Base-by-base conservation (phyloP, 1,140 invertebrate genomes). In the Acyrthosiphon pisum region DNA sequence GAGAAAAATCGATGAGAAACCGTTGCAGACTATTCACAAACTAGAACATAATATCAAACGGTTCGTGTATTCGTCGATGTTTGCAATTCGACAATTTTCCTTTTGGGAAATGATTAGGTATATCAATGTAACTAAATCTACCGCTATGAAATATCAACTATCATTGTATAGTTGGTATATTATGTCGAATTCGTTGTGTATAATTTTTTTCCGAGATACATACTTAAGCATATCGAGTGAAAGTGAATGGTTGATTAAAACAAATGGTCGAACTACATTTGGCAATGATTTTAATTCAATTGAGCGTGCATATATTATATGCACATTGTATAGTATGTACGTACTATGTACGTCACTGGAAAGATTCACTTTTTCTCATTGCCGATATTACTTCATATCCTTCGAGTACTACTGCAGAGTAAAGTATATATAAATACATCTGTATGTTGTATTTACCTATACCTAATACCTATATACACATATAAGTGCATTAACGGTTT, bases 361-460 rank as follows among this genome's bases (percentile, higher is more conserved):
- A 22, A 53, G 87, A 89, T 89, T 89, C 87, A 35, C 48, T 53
- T 89, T 88, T 53, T 89, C 87, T 37, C 8, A 53, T 89, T 89
- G 87, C 50, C 46, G 6, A 53, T 89, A 48, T 48, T 50, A 48
- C 86, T 86, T 86, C 83, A 86, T 86, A 41, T 86, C 37, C 9
- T 11, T 41, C 83, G 14, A 86, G 83, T 86, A 44, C 41, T 41
- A 4, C 41, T 41, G 41, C 30, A 76, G 60, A 76, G 60, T 76
- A 30, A 18, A 76, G 83, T 41, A 26, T 30, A 20, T n/a, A 37
- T 35, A 37, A 41, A 20, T 84, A 26, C 2, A 22, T 86, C 20
- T 44, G 26, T 30, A 23, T 83, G 41, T n/a, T 86, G 48, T 53
- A 26, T n/a, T 18, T 88, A 48, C 18, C 18, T 50, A 46, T 48